Evolutionary conservation across 2,888 invertebrate genomes (phyloP).

Genomic region (Synergus laeviventris): DNA sequence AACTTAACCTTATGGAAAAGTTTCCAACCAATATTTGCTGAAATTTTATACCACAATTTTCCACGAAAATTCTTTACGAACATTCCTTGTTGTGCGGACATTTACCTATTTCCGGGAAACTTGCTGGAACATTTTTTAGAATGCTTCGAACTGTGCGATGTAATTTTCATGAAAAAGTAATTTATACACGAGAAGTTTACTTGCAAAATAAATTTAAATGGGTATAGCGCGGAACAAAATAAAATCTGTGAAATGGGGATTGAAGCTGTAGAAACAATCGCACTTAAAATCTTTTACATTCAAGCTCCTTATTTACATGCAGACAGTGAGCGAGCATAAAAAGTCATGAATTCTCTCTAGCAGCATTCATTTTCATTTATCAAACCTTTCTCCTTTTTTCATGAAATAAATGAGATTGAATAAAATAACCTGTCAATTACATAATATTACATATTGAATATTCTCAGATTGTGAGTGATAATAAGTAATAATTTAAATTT

Average conservation of each 20-base stretch:
- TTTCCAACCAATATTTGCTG: too few species aligned
- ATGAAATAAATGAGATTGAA: constrained; percentile 1
- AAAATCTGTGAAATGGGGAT: constrained; percentile 20
- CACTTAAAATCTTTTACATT: constrained; percentile 31
- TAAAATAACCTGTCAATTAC: too few species aligned
- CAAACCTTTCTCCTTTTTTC: constrained; percentile 12
- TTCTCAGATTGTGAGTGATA: neutral
- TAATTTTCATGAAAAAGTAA: neutral
- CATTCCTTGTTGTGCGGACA: too few species aligned
- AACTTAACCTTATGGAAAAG: too few species aligned
- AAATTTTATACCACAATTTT: too few species aligned
- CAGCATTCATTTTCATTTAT: constrained; percentile 14
- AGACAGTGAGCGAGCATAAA: constrained; percentile 25
- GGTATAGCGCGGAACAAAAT: neutral
- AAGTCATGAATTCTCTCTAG: constrained; percentile 29
- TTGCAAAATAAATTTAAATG: neutral
- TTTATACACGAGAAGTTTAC: neutral
- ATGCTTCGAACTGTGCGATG: too few species aligned
- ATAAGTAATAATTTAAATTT: neutral
- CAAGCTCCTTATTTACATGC: constrained; percentile 17
- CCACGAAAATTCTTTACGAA: too few species aligned
- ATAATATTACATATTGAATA: too few species aligned
- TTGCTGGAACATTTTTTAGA: too few species aligned
- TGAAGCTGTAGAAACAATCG: constrained; percentile 9
- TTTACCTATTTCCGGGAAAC: too few species aligned